Evolutionary conservation across 2,113 vertebrate genomes (phyloP), one percentile per base, ranked within the genome.

Genomic region (Argyrosomus japonicus): DNA sequence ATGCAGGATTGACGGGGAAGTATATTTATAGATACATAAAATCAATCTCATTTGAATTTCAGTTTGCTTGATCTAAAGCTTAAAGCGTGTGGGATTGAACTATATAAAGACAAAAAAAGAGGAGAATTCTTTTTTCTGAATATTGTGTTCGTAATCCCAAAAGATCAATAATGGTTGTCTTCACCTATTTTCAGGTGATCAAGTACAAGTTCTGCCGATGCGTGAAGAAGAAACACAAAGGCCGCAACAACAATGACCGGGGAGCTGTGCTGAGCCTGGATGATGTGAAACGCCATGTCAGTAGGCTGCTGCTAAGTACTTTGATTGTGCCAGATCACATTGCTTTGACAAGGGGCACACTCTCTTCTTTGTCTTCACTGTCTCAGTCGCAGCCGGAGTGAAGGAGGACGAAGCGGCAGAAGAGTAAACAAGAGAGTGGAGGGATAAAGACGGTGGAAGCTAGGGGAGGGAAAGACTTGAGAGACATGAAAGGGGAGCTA

Each of bases 281-380:
- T 21, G 97, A 99, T 71, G 97, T 99, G 87, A 99, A 99, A 82
- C 97, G 96, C 94, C 98, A 99, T 47, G 98, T 99, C 87, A 99
- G 98, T 96, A 91, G 23, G 58, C 84, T 56, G 45, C 81, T 68
- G 64, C 77, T 72, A 60, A 81, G 83, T 79, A 79, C 76, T 86
- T 62, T 61, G 40, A 69, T 80, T 76, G 62, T 87, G 86, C 86
- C 87, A 81, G 15, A 67, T 21, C 36, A 43, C 71, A 68, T 67
- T 43, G 48, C 53, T 29, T 65, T 74, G 84, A 86, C 82, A 81
- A 47, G 62, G 75, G 75, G 14, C 77, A 27, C 64, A 25, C 75
- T 78, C 64, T 75, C 43, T 23, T 40, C 83, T 87, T 74, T 84
- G 74, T 84, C 75, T 77, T 29, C 47, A 6, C 69, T 72, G 62